Evolutionary conservation across 2,113 vertebrate genomes (phyloP).

Genomic region (Jaculus jaculus): DNA sequence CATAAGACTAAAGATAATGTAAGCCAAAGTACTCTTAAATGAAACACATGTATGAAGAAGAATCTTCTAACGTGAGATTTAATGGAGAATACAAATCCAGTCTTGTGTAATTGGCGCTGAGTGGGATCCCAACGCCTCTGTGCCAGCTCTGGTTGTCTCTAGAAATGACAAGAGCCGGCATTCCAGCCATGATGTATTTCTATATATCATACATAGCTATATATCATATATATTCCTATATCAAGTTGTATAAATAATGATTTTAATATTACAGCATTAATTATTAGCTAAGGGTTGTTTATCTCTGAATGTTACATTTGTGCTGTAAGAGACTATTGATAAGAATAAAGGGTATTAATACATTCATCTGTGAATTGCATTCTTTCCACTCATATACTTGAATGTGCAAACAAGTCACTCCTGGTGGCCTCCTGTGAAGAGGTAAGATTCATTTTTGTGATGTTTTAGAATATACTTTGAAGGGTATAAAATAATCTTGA

Average conservation of each 20-base stretch:
- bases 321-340: neutral
- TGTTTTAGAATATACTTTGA: slow-evolving; percentile 5
- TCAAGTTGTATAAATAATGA: neutral
- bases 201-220: no score
- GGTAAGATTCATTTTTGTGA: neutral
- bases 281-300: neutral
- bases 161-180: neutral
- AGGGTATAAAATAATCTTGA: slow-evolving; percentile 3
- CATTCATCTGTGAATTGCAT: neutral
- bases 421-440: neutral
- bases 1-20: neutral
- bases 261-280: neutral
- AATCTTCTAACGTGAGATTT: neutral
- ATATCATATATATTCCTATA: no score
- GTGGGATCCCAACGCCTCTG: neutral
- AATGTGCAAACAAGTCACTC: neutral
- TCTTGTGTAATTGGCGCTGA: neutral
- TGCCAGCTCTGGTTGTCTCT: neutral
- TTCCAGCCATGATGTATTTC: no score
- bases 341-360: neutral
- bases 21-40: neutral
- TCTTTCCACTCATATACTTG: neutral
- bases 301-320: neutral
- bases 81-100: neutral
- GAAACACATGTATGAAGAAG: neutral